Evolutionary conservation across 2,797 vertebrate species (phyloP).

Genomic region (Yasuhikotakia modesta): DNA sequence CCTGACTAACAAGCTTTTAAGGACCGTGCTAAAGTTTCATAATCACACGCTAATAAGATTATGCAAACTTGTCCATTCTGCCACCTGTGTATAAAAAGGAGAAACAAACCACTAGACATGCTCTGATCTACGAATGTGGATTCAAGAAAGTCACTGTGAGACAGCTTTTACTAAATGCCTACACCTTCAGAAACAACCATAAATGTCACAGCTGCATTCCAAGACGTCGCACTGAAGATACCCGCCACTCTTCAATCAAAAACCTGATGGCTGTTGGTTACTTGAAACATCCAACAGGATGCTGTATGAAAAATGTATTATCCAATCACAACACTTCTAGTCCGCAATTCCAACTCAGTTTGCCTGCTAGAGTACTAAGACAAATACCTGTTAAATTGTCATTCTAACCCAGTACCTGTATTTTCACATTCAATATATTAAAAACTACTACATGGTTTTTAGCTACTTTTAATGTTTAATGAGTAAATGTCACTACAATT

Average conservation of each 20-base stretch:
- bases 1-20: conserved; percentile 82
- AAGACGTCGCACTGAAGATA: conserved; percentile 10
- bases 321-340: conserved; percentile 7
- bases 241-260: conserved; percentile 42
- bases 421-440: neutral
- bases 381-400: neutral
- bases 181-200: conserved; percentile 38
- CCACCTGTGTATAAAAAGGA: conserved; percentile 68
- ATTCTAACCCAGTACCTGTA: neutral
- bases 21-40: conserved; percentile 76
- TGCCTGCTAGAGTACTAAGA: neutral
- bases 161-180: conserved; percentile 32
- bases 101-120: conserved; percentile 14
- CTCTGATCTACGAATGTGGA: conserved; percentile 35
- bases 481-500: neutral
- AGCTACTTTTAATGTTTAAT: neutral
- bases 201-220: conserved; percentile 43
- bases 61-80: conserved; percentile 60
- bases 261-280: conserved; percentile 40
- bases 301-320: conserved; percentile 21
- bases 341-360: neutral
- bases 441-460: neutral
- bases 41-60: conserved; percentile 81
- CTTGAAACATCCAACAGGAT: conserved; percentile 28
- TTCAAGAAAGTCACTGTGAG: conserved; percentile 31